Evolutionary conservation across 2,888 invertebrate genomes (phyloP).

Genomic region (Drosophila cognata): DNA sequence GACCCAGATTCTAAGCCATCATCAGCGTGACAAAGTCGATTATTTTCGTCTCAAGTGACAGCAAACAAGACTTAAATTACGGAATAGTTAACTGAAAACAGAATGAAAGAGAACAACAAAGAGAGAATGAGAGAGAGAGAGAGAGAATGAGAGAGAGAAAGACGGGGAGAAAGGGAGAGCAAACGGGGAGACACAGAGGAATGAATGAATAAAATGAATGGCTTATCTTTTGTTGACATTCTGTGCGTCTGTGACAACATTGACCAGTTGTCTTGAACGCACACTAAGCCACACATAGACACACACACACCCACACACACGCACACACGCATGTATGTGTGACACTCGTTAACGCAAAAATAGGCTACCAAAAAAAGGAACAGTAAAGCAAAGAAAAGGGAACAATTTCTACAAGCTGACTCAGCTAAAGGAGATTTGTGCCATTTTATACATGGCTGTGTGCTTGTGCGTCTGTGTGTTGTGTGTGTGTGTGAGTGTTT

Average conservation of each 20-base stretch:
- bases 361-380: constrained; percentile 11
- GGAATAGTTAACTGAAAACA: constrained; percentile 69
- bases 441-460: constrained; percentile 29
- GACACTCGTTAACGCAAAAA: constrained; percentile 62
- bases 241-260: constrained; percentile 77
- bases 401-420: constrained; percentile 69
- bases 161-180: background rate
- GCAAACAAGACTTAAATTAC: constrained; percentile 79
- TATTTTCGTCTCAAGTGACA: constrained; percentile 79
- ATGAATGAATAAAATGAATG: constrained; percentile 81
- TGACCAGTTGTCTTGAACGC: constrained; percentile 71
- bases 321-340: background rate
- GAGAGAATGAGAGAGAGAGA: background rate
- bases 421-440: constrained; percentile 60
- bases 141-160: background rate
- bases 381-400: constrained; percentile 31
- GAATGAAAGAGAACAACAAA: background rate
- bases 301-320: constrained; percentile 3
- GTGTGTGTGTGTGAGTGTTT: constrained; percentile 55
- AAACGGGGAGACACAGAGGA: constrained; percentile 26
- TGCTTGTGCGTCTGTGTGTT: constrained; percentile 32
- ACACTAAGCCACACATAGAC: constrained; percentile 18
- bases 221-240: constrained; percentile 82
- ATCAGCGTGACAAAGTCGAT: constrained; percentile 76
- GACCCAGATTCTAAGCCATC: constrained; percentile 14